These are phyloP conservation scores for Alosa alosa DNA, from an alignment of 2,113 vertebrate species.

Conservation along the genomic window DNA sequence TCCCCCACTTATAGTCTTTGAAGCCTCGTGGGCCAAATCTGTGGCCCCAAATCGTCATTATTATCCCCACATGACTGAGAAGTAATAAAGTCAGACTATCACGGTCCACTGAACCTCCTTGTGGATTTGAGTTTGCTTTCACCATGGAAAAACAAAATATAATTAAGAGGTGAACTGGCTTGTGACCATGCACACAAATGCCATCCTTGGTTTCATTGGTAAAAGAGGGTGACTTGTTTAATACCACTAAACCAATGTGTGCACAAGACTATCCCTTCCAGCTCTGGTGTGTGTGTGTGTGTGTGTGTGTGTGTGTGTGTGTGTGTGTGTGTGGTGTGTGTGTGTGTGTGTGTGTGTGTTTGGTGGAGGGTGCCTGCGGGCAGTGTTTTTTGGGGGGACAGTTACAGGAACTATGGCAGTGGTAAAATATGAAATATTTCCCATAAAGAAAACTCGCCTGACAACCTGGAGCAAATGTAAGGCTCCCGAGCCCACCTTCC, in stretches of 20 bases:
- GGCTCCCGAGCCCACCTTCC: constrained; percentile 25
- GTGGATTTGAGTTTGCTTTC: background rate
- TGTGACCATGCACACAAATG: background rate
- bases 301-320: background rate
- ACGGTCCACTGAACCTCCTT: background rate
- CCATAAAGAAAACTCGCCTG: constrained; percentile 39
- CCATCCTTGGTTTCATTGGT: background rate
- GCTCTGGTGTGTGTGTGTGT: too few relatives aligned
- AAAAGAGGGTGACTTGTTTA: background rate
- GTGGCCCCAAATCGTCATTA: background rate
- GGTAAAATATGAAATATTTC: constrained; percentile 36
- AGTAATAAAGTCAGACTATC: background rate
- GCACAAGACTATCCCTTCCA: background rate
- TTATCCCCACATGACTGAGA: background rate
- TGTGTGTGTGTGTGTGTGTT: background rate
- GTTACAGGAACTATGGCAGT: constrained; percentile 31
- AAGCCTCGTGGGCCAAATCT: background rate
- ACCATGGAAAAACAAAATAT: background rate
- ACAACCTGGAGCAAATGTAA: constrained; percentile 30
- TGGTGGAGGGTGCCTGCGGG: background rate
- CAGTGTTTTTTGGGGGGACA: constrained; percentile 25
- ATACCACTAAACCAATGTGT: too few relatives aligned
- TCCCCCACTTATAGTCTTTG: constrained; percentile 36
- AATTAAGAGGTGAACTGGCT: background rate
- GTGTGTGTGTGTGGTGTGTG: too few relatives aligned